Percentiles rank a stretch among this genome's conserved stretches.
Conservation (phyloP, 2,888 invertebrate genomes). For the Chaitophorus viminalis region DNA sequence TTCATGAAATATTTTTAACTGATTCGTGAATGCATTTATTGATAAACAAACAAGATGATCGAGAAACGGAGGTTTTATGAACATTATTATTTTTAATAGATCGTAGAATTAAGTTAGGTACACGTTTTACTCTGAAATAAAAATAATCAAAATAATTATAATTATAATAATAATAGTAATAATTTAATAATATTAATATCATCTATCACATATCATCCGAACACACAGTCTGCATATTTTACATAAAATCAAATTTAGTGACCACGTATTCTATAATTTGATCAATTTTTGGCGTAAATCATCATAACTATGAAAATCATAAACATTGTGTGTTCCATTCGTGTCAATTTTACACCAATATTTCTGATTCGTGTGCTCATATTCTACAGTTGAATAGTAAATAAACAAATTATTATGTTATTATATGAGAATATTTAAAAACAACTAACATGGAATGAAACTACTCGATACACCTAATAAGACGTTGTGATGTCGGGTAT, state of each 20-base stretch:
- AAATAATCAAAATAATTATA: too few species aligned
- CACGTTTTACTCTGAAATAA: too few species aligned
- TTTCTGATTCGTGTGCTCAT: background rate
- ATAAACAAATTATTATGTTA: too few species aligned
- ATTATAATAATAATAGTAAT: too few species aligned
- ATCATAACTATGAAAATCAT: conserved; percentile 2
- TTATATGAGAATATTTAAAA: too few species aligned
- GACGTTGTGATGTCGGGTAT: too few species aligned
- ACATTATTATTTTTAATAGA: background rate
- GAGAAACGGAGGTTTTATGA: background rate
- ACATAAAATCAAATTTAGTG: background rate
- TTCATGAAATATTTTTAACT: background rate
- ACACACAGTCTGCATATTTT: background rate
- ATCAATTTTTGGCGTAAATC: background rate
- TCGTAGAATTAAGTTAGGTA: background rate
- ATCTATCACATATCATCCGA: background rate
- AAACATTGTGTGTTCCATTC: conserved; percentile 37
- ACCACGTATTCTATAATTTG: background rate
- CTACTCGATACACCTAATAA: too few species aligned
- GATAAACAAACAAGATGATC: conserved; percentile 5
- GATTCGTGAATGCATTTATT: background rate
- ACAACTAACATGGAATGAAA: too few species aligned
- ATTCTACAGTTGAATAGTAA: too few species aligned
- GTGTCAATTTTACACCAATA: conserved; percentile 20
- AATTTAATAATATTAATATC: background rate